These are phyloP conservation scores for Andrena haemorrhoa DNA, from an alignment of 2,888 invertebrate species.

Conservation along the genomic window DNA sequence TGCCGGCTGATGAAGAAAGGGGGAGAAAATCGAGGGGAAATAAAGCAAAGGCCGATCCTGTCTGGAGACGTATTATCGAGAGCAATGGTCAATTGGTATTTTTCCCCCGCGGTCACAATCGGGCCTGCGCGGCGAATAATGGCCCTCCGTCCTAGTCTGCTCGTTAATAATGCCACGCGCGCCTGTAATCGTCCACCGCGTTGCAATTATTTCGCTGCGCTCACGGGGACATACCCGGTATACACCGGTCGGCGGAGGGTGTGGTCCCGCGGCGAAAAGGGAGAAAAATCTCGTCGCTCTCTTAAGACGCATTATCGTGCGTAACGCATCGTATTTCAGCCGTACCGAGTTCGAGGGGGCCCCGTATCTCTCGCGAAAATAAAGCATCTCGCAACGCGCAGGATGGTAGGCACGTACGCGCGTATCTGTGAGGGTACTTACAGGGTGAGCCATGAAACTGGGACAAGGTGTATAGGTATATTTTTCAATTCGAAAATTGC, in stretches of 20 bases:
- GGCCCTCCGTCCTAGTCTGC: conserved; percentile 12
- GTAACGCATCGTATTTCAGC: conserved; percentile 64
- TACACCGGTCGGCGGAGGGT: conserved; percentile 23
- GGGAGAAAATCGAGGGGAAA: conserved; percentile 5
- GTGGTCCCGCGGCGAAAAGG: conserved; percentile 43
- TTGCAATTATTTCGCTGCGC: conserved; percentile 46
- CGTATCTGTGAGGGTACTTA: conserved; percentile 16
- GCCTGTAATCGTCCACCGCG: conserved; percentile 12
- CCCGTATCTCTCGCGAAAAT: conserved; percentile 50
- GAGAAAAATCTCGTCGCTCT: conserved; percentile 53
- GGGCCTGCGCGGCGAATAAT: conserved; percentile 35
- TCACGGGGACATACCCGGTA: conserved; percentile 61
- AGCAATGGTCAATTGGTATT: conserved; percentile 38
- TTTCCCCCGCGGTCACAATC: conserved; percentile 22
- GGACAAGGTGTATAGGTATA: not conserved
- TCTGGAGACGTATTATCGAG: not conserved
- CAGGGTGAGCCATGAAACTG: conserved; percentile 3
- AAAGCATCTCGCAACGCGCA: conserved; percentile 38
- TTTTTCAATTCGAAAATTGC: too few species aligned
- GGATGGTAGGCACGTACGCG: not conserved
- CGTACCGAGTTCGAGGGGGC: conserved; percentile 31
- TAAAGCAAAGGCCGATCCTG: conserved; percentile 51
- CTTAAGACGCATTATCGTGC: conserved; percentile 56
- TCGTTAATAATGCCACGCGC: conserved; percentile 34
- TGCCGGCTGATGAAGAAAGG: not conserved